Conservation (phyloP, 2,888 invertebrate genomes). For the Mechanitis messenoides region DNA sequence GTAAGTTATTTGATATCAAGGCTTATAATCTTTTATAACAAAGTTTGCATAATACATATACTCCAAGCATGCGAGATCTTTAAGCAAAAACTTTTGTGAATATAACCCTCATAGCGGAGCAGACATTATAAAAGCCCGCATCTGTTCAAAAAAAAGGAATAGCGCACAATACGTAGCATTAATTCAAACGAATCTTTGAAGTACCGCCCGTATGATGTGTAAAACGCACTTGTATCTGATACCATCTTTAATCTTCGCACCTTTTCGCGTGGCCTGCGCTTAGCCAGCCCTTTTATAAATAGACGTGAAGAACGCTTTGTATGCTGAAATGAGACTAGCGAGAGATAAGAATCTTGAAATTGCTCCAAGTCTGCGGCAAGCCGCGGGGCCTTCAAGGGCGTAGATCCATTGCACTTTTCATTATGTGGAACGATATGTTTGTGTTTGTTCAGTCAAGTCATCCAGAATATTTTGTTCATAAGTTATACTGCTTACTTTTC, state of each 20-base stretch:
- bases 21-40: not conserved
- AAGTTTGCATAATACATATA: not conserved
- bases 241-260: constrained; percentile 75
- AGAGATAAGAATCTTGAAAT: constrained; percentile 67
- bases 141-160: constrained; percentile 37
- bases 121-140: constrained; percentile 25
- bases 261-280: constrained; percentile 60
- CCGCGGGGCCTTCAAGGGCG: constrained; percentile 46
- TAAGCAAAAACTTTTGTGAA: constrained; percentile 5
- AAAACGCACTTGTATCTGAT: constrained; percentile 67
- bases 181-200: constrained; percentile 44
- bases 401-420: constrained; percentile 59
- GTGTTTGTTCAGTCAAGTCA: constrained; percentile 22
- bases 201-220: constrained; percentile 47
- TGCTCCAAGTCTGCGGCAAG: constrained; percentile 52
- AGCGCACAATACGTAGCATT: constrained; percentile 42
- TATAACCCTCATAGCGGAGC: constrained; percentile 16
- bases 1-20: too few species aligned
- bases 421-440: constrained; percentile 34
- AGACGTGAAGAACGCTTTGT: constrained; percentile 63
- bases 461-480: too few species aligned
- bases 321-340: constrained; percentile 66
- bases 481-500: too few species aligned
- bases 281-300: constrained; percentile 62
- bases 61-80: not conserved